Conservation (phyloP, 2,113 vertebrate species). For the Rattus rattus region DNA sequence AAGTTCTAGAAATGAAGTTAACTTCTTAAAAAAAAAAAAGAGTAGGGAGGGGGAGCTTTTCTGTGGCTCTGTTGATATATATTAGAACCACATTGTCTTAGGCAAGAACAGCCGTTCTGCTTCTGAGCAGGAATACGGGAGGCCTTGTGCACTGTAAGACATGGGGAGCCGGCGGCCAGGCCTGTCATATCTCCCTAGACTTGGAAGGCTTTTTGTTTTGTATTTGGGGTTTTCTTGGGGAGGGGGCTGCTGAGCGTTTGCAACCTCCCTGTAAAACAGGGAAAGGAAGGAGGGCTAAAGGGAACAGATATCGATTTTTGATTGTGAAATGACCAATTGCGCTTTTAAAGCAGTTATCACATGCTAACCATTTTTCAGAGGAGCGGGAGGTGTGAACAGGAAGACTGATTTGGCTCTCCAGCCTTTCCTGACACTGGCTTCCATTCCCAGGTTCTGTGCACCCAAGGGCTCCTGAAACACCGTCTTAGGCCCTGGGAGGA, state of each 20-base stretch:
- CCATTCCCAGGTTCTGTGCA: not conserved
- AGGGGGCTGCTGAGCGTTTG: not conserved
- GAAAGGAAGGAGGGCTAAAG: not conserved
- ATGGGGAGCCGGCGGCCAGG: not conserved
- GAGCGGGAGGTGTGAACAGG: not conserved
- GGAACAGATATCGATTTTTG: not conserved
- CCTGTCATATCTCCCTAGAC: not conserved
- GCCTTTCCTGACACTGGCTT: not conserved
- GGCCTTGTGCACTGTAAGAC: slow-evolving; percentile 50
- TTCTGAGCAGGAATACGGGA: slow-evolving; percentile 74
- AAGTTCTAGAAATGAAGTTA: slow-evolving; percentile 87
- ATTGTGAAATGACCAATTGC: not conserved
- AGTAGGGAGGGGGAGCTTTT: slow-evolving; percentile 66
- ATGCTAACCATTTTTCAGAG: not conserved
- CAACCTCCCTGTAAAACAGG: slow-evolving; percentile 50
- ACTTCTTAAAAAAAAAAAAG: slow-evolving; percentile 79
- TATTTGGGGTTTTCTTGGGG: not conserved
- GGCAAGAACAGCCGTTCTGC: slow-evolving; percentile 53
- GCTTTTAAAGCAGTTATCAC: not conserved
- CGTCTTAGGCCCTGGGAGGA: not conserved
- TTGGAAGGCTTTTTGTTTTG: not conserved
- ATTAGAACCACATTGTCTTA: slow-evolving; percentile 81
- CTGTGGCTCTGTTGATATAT: slow-evolving; percentile 77
- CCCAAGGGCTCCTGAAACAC: not conserved
- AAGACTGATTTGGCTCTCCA: not conserved